Evolutionary conservation across 1,140 invertebrate genomes (phyloP).

Genomic region (Aleiodes sp.): DNA sequence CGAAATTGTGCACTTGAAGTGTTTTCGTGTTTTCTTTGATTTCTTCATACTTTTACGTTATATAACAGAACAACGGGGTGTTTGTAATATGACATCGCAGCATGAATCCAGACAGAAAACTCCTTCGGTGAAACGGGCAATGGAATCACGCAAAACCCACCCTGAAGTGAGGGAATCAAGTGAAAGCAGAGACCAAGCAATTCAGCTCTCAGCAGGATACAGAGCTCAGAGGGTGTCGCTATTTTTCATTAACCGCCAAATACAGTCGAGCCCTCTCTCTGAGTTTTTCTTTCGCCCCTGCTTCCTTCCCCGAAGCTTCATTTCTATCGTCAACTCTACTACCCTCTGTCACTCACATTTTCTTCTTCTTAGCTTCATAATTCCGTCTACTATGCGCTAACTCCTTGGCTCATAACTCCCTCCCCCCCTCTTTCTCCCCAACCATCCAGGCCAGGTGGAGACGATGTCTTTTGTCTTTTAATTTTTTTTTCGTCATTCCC

Average conservation of each 20-base stretch:
- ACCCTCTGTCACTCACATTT: too few species aligned
- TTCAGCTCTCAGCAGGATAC: conserved; percentile 51
- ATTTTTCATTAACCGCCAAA: conserved; percentile 61
- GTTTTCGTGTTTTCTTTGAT: neutral
- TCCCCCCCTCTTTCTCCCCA: too few species aligned
- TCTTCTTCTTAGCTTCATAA: too few species aligned
- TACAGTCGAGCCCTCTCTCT: conserved; percentile 39
- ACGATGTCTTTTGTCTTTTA: too few species aligned
- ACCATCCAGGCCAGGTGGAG: too few species aligned
- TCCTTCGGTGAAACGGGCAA: conserved; percentile 40
- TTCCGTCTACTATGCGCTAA: too few species aligned
- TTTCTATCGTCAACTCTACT: too few species aligned
- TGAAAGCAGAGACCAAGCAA: conserved; percentile 51
- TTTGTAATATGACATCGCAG: conserved; percentile 53
- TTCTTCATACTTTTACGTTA: conserved; percentile 1
- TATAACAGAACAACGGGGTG: conserved; percentile 37
- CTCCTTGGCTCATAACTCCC: too few species aligned
- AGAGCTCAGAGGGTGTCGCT: conserved; percentile 52
- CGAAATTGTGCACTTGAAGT: neutral
- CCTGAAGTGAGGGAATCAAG: conserved; percentile 46
- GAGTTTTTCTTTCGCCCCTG: too few species aligned
- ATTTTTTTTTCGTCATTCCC: too few species aligned
- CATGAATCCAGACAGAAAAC: conserved; percentile 53
- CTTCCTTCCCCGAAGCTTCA: conserved; percentile 22
- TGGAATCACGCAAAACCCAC: conserved; percentile 53